Evolutionary conservation across 2,113 vertebrate species (phyloP).

Genomic region (Otis tarda): DNA sequence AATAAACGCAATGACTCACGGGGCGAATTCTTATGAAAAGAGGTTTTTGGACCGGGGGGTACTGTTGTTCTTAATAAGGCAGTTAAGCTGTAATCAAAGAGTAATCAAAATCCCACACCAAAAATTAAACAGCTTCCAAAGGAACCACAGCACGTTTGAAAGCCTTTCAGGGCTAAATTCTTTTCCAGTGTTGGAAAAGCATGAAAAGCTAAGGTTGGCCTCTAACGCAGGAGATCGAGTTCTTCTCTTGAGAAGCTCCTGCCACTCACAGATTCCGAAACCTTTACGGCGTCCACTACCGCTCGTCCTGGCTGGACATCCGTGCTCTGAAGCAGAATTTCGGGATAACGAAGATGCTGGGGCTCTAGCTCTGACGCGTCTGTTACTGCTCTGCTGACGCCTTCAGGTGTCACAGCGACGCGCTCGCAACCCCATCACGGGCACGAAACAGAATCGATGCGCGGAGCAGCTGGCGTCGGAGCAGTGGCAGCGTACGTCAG

Average conservation of each 20-base stretch:
- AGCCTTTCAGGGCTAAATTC: neutral
- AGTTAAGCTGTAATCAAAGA: conserved; percentile 10
- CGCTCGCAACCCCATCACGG: neutral
- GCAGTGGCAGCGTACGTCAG: accelerated
- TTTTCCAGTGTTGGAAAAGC: conserved; percentile 2
- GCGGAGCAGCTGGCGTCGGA: neutral
- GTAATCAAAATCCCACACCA: neutral
- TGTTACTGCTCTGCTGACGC: neutral
- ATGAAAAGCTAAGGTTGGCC: neutral
- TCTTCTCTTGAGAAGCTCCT: neutral
- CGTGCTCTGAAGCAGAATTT: neutral
- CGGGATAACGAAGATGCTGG: too few species aligned
- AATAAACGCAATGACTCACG: conserved; percentile 30
- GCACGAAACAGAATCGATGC: accelerated
- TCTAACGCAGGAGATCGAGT: neutral
- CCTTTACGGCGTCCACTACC: accelerated
- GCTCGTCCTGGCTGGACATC: neutral
- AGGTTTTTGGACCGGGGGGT: neutral
- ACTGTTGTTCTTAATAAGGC: neutral
- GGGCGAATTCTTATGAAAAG: neutral
- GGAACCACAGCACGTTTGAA: neutral
- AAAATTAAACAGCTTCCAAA: neutral
- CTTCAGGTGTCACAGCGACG: neutral
- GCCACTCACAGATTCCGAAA: accelerated
- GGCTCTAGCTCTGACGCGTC: neutral